Evolutionary conservation across 2,888 invertebrate species (phyloP).

Genomic region (Nomada flava): DNA sequence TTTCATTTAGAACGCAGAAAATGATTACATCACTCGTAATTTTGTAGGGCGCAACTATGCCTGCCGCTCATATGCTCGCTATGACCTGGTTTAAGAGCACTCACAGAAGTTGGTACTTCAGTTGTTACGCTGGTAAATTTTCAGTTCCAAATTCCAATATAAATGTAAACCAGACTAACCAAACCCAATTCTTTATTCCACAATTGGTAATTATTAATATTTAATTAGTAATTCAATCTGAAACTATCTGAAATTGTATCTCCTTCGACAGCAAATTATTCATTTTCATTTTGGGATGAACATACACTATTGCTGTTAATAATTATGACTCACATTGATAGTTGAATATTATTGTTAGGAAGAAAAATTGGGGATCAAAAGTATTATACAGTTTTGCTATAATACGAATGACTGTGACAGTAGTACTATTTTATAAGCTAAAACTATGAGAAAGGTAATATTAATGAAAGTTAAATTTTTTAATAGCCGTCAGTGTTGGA

Average conservation of each 20-base stretch:
- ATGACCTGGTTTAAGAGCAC: conserved; percentile 87
- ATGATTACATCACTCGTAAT: conserved; percentile 38
- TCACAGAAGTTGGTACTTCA: conserved; percentile 86
- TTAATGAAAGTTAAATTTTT: conserved; percentile 53
- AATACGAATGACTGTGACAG: too few relatives aligned
- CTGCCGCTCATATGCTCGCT: conserved; percentile 86
- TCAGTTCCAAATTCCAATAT: not conserved
- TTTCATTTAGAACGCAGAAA: not conserved
- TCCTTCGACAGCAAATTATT: not conserved
- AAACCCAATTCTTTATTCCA: not conserved
- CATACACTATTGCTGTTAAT: too few relatives aligned
- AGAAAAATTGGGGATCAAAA: not conserved
- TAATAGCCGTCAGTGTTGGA: conserved; percentile 85
- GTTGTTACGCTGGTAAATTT: conserved; percentile 85
- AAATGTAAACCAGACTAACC: not conserved
- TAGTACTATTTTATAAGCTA: too few relatives aligned
- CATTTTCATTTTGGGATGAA: not conserved
- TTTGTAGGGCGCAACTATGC: conserved; percentile 86
- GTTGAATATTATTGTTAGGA: not conserved
- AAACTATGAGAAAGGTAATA: not conserved
- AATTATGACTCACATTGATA: too few relatives aligned
- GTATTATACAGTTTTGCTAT: not conserved
- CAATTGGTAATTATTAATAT: not conserved
- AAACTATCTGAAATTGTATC: not conserved
- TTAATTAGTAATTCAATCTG: not conserved